phyloP scores from a whole-genome alignment of 2,888 invertebrate species.

The Drosophila monieri region DNA sequence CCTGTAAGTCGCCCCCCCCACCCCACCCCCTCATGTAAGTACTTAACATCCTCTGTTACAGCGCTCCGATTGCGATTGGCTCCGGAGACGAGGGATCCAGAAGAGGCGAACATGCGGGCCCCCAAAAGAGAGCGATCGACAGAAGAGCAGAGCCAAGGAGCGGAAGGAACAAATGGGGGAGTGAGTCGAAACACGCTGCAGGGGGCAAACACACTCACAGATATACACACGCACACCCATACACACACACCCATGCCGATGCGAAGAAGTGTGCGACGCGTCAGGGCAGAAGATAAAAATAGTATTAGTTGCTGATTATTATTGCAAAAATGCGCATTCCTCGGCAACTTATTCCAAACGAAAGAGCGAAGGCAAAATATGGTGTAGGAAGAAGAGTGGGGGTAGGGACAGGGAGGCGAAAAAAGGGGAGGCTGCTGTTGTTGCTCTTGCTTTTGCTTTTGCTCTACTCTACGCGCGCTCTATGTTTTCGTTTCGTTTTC shows the following conservation, averaged over 20 bases:
- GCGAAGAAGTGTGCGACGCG: slow-evolving; percentile 38
- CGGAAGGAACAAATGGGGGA: not conserved
- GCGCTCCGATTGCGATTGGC: slow-evolving; percentile 1
- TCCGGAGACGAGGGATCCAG: slow-evolving; percentile 16
- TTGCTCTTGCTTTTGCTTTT: slow-evolving; percentile 43
- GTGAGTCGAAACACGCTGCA: slow-evolving; percentile 37
- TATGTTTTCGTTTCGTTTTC: slow-evolving; percentile 77
- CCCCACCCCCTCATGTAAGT: not conserved
- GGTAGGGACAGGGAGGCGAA: slow-evolving; percentile 12
- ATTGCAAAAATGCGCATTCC: slow-evolving; percentile 82
- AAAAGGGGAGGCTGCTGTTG: slow-evolving; percentile 51
- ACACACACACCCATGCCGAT: slow-evolving; percentile 16
- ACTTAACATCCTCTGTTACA: slow-evolving; percentile 4
- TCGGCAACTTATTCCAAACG: slow-evolving; percentile 66
- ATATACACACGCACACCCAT: slow-evolving; percentile 9
- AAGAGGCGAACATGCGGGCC: slow-evolving; percentile 19
- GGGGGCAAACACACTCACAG: slow-evolving; percentile 46
- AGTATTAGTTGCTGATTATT: slow-evolving; percentile 81
- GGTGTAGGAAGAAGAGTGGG: slow-evolving; percentile 11
- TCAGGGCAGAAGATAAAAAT: slow-evolving; percentile 78
- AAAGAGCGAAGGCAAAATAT: slow-evolving; percentile 8
- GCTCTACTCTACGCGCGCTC: slow-evolving; percentile 58
- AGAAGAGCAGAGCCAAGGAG: not conserved
- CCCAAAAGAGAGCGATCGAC: slow-evolving; percentile 34
- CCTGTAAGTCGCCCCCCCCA: not conserved